A percentile compares a stretch with the other conserved stretches of the same genome.
Evolutionary conservation across 1,140 invertebrate species (phyloP).

Genomic region (Lordiphosa mommai): DNA sequence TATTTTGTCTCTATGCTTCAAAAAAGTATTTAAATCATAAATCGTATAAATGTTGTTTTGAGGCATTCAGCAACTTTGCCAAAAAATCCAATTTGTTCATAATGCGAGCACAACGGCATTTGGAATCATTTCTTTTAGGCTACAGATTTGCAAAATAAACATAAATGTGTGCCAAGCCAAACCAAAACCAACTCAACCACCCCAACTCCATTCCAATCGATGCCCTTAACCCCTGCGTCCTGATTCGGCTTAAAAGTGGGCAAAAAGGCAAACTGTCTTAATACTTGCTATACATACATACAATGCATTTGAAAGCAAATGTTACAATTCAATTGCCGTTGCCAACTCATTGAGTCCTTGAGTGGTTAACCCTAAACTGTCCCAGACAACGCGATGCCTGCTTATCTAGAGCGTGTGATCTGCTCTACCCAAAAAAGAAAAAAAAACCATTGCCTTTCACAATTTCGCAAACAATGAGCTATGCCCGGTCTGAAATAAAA

Average conservation of each 20-base stretch:
- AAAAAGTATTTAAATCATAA: not conserved
- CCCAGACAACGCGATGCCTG: constrained; percentile 16
- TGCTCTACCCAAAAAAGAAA: not conserved
- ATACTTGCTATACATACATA: not conserved
- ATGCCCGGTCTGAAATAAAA: constrained; percentile 13
- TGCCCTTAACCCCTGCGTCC: constrained; percentile 15
- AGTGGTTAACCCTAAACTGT: constrained; percentile 4
- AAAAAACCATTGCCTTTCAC: constrained; percentile 4
- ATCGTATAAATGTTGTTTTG: constrained; percentile 19
- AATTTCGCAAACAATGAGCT: constrained; percentile 41
- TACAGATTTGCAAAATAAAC: constrained; percentile 48
- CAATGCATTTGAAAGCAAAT: constrained; percentile 38
- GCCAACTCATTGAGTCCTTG: constrained; percentile 7
- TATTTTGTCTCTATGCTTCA: too few relatives aligned
- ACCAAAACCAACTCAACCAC: constrained; percentile 4
- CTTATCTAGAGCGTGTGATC: constrained; percentile 50
- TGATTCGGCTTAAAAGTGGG: constrained; percentile 19
- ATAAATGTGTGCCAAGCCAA: constrained; percentile 28
- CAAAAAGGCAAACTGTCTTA: constrained; percentile 5
- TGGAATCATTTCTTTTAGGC: constrained; percentile 3
- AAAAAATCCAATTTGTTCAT: constrained; percentile 12
- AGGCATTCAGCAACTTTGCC: constrained; percentile 11
- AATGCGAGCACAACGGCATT: constrained; percentile 3
- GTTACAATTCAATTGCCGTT: constrained; percentile 37
- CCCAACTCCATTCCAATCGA: not conserved